Evolutionary conservation across 2,113 vertebrate species (phyloP).

Genomic region (Noturus placidus): DNA sequence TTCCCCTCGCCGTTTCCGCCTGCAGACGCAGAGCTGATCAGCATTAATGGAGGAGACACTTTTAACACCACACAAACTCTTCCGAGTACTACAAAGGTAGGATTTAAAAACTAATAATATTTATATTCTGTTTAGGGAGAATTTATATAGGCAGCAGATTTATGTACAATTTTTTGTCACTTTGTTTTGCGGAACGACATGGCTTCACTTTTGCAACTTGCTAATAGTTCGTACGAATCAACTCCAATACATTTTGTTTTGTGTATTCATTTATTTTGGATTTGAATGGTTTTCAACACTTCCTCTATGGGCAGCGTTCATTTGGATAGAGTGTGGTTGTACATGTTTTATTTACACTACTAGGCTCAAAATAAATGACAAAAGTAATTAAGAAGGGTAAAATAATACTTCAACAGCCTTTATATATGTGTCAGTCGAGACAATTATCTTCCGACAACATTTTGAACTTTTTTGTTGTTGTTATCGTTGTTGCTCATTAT

Average conservation of each 20-base stretch:
- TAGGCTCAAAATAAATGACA: too few species aligned
- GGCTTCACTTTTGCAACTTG: not conserved
- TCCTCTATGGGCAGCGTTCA: too few species aligned
- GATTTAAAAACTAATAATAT: not conserved
- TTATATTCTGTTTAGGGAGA: not conserved
- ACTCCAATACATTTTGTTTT: not conserved
- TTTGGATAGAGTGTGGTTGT: too few species aligned
- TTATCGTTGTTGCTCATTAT: too few species aligned
- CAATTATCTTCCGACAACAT: too few species aligned
- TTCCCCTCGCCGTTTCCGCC: slow-evolving; percentile 45
- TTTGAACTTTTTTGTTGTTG: too few species aligned
- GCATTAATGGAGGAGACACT: slow-evolving; percentile 51
- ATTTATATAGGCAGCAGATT: not conserved
- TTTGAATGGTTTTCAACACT: not conserved
- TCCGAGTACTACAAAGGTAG: not conserved
- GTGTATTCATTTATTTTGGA: not conserved
- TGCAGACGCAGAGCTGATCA: slow-evolving; percentile 49
- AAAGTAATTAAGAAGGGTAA: too few species aligned
- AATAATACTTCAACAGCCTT: too few species aligned
- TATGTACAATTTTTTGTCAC: not conserved
- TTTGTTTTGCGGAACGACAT: not conserved
- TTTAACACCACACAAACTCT: slow-evolving; percentile 56
- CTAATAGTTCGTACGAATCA: not conserved
- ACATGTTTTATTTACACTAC: too few species aligned
- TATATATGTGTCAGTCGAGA: too few species aligned